Evolutionary conservation across 2,888 invertebrate genomes (phyloP), one percentile per base, ranked within the genome.

Genomic region (Dioctria linearis): DNA sequence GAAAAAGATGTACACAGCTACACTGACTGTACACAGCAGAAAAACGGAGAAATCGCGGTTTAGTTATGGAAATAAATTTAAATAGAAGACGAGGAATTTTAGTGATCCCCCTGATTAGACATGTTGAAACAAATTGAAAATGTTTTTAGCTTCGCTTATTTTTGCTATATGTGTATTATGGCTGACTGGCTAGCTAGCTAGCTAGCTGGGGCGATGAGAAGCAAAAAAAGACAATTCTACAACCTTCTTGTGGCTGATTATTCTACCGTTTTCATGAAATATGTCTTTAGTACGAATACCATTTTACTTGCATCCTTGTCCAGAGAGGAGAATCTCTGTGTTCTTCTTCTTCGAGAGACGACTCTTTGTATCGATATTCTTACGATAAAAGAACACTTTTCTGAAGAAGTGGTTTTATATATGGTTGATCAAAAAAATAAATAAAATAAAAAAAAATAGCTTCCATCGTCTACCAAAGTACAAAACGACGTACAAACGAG

Each of bases 121-220:
- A 79, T 79, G 79, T 69, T 66, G 79, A 54, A 79, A 79, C 79
- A 79, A 79, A 79, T 79, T 79, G 79, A 79, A 79, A 79, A 79
- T 65, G 65, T 59, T 65, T 42, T 71, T 69, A 69, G 13, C 61
- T 42, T 79, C 42, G 13, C 69, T 59, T 39, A 39, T 11, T 59
- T 57, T 71, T 71, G n/a, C 46, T 71, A 71, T 40, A 42, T 8
- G 9, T 42, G 9, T 42, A 39, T 63, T 11, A 51, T 51, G 9
- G 8, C 51, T n/a, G 9, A 51, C n/a, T 51, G 8, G 5, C 51
- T n/a, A 3, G 8, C n/a, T 51, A 2, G 25, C 25, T 25, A 2
- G 25, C 25, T 25, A 25, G 25, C 25, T 25, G 25, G 25, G 25
- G 25, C 25, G 25, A 25, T 25, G 25, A 25, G 13, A 46, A 49